These are phyloP conservation scores for Bradypodion ventrale DNA, from an alignment of 2,797 vertebrate genomes.

Conservation along the genomic window DNA sequence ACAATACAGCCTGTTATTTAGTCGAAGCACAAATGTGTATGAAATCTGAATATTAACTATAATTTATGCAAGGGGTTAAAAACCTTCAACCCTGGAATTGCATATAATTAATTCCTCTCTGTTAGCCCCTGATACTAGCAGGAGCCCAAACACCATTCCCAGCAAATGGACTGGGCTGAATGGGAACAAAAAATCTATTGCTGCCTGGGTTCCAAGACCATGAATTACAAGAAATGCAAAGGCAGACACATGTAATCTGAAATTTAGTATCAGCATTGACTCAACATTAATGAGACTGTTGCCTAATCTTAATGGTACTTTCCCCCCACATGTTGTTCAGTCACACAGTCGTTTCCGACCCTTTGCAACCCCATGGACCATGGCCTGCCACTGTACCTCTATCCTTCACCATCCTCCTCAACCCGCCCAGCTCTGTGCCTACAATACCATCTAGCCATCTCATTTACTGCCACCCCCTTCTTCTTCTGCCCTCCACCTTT, in stretches of 20 bases:
- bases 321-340: too few relatives aligned
- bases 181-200: background rate
- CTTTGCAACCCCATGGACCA: too few relatives aligned
- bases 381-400: too few relatives aligned
- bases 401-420: too few relatives aligned
- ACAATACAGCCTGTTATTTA: background rate
- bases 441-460: too few relatives aligned
- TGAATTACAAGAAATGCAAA: background rate
- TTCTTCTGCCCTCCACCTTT: too few relatives aligned
- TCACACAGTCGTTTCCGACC: too few relatives aligned
- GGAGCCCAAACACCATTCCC: background rate
- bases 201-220: background rate
- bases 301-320: background rate
- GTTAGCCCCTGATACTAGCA: background rate
- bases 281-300: constrained; percentile 5
- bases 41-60: background rate
- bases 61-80: background rate
- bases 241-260: background rate
- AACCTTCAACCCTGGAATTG: background rate
- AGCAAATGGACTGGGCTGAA: background rate
- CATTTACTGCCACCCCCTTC: too few relatives aligned
- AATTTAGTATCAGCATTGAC: background rate
- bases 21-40: background rate
- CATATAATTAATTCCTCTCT: background rate
- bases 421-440: too few relatives aligned